Evolutionary conservation across 1,140 invertebrate species (phyloP).

Genomic region (Heliconius nattereri): DNA sequence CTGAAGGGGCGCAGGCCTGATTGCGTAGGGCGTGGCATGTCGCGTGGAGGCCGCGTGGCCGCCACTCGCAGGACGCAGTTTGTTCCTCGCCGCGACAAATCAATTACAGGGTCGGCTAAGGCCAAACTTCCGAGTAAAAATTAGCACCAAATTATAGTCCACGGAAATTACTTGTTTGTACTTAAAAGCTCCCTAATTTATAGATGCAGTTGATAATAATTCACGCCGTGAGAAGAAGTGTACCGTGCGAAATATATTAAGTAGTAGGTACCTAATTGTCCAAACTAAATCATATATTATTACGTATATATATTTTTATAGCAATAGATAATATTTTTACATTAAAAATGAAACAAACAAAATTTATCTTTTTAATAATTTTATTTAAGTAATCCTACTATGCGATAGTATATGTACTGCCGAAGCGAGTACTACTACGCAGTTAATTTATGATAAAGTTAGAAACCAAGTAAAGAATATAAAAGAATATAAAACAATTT

Average conservation of each 20-base stretch:
- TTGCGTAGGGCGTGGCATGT: slow-evolving; percentile 51
- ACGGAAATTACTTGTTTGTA: slow-evolving; percentile 70
- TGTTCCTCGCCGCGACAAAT: slow-evolving; percentile 64
- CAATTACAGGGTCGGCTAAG: slow-evolving; percentile 69
- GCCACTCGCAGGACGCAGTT: slow-evolving; percentile 42
- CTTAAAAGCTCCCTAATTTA: slow-evolving; percentile 66
- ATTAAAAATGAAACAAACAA: too few species aligned
- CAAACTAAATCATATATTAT: not conserved
- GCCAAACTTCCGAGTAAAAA: slow-evolving; percentile 65
- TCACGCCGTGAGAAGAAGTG: slow-evolving; percentile 27
- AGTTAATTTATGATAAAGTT: too few species aligned
- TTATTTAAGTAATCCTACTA: too few species aligned
- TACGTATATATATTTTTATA: too few species aligned
- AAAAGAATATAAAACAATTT: not conserved
- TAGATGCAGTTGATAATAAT: slow-evolving; percentile 46
- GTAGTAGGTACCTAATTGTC: not conserved
- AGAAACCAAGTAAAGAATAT: not conserved
- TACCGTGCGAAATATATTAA: not conserved
- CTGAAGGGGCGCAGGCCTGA: slow-evolving; percentile 22
- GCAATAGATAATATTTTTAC: too few species aligned
- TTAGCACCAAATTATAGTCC: slow-evolving; percentile 74
- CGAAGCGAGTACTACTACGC: too few species aligned
- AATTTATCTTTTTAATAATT: too few species aligned
- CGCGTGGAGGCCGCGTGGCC: slow-evolving; percentile 48
- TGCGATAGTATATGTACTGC: too few species aligned